These are phyloP conservation scores for Scolopax mira DNA, from an alignment of 2,113 vertebrate genomes.

Conservation along the genomic window DNA sequence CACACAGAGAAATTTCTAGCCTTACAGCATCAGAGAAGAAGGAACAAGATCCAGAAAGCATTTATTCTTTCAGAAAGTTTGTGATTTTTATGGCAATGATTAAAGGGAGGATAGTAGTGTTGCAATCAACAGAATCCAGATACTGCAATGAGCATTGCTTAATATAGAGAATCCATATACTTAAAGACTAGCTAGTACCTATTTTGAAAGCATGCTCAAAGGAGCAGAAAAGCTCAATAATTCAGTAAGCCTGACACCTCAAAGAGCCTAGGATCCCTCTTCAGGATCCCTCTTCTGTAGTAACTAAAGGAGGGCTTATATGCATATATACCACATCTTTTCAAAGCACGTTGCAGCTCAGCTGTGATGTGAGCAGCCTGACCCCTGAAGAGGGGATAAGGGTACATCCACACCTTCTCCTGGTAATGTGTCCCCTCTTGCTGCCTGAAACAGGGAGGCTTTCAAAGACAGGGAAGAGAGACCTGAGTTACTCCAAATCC, in stretches of 20 bases:
- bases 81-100: background rate
- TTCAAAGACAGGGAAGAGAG: background rate
- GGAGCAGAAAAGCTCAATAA: constrained; percentile 5
- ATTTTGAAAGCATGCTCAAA: constrained; percentile 10
- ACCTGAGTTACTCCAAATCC: background rate
- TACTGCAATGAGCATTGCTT: background rate
- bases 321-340: background rate
- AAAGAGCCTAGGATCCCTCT: background rate
- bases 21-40: background rate
- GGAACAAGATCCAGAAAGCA: background rate
- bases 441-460: background rate
- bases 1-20: background rate
- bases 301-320: background rate
- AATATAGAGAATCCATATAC: background rate
- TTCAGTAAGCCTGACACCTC: background rate
- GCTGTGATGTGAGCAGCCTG: background rate
- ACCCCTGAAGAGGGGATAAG: background rate
- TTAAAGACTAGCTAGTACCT: background rate
- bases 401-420: background rate
- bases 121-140: background rate
- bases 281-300: background rate
- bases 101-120: background rate
- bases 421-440: background rate
- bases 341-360: background rate
- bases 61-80: background rate